phyloP scores from a whole-genome alignment of 2,113 vertebrate genomes.

The Megaceryle torquata region DNA sequence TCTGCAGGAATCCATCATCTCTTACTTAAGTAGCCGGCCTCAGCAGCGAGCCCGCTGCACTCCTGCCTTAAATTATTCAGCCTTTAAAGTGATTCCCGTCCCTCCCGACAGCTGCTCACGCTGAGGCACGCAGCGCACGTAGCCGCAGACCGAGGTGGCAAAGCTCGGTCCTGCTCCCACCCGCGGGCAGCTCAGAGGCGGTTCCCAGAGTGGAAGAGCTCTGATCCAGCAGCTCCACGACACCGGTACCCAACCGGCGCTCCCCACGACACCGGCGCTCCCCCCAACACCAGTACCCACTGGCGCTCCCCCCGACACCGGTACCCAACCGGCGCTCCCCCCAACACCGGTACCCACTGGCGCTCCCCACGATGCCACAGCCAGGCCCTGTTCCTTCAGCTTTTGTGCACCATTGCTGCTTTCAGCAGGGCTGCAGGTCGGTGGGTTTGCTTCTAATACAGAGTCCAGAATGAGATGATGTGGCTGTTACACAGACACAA shows the following conservation, averaged over 20 bases:
- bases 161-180: not conserved
- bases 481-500: rapidly evolving
- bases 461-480: not conserved
- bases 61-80: not conserved
- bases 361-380: not conserved
- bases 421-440: rapidly evolving
- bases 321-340: too few species aligned
- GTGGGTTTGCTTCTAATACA: not conserved
- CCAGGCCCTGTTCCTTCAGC: not conserved
- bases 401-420: not conserved
- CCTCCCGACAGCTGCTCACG: not conserved
- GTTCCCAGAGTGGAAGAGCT: not conserved
- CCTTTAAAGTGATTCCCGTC: not conserved
- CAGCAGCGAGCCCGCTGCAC: not conserved
- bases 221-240: not conserved
- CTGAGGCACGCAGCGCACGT: rapidly evolving
- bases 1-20: slow-evolving; percentile 12
- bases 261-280: not conserved
- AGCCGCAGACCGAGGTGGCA: rapidly evolving
- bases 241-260: rapidly evolving
- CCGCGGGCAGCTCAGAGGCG: not conserved
- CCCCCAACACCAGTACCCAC: too few species aligned
- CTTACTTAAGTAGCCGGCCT: not conserved
- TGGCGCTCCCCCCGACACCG: too few species aligned
- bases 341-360: too few species aligned